Evolutionary conservation across 2,888 invertebrate genomes (phyloP), one percentile per base, ranked within the genome.

Genomic region (Loripinus fragilis): DNA sequence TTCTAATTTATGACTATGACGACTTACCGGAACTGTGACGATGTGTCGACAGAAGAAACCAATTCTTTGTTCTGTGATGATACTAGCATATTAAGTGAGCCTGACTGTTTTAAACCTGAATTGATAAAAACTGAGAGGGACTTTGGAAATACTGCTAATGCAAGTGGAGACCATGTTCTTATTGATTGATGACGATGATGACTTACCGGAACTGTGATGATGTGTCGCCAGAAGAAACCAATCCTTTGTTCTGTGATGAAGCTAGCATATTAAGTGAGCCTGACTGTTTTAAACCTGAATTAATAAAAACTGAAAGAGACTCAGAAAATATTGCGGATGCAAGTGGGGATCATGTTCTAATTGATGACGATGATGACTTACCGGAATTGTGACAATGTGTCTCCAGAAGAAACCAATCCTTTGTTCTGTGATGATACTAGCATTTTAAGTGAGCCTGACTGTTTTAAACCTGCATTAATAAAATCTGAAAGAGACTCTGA

Each of bases 151-250:
- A 23, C 64, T 10, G 38, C 7, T 12, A 33, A 64, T 64, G 30
- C n/a, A 28, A 28, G n/a, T n/a, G n/a, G n/a, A n/a, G n/a, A 83
- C 84, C 0, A 83, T 86, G 64, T 55, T 72, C 0, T 81, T n/a
- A n/a, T n/a, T n/a, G n/a, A n/a, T n/a, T n/a, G 45, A 45, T 45
- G 66, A 66, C 38, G 66, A 66, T 66, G 38, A 30, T 41, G 66
- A 66, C 5, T 28, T 66, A n/a, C 66, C 66, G 5, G 66, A 66
- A 38, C 15, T 66, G 66, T 66, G 66, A 66, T 41, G 38, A 38
- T n/a, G n/a, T n/a, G n/a, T 30, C 30, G 1, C 30, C 60, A 7
- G 3, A 33, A 17, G 33, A n/a, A 3, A 60, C 7, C 30, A 60
- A 60, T 20, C 60, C 60, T 8, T 25, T 2, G 8, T 2, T 25